Evolutionary conservation across 2,797 vertebrate genomes (phyloP).

Genomic region (Sebastes vulpes): DNA sequence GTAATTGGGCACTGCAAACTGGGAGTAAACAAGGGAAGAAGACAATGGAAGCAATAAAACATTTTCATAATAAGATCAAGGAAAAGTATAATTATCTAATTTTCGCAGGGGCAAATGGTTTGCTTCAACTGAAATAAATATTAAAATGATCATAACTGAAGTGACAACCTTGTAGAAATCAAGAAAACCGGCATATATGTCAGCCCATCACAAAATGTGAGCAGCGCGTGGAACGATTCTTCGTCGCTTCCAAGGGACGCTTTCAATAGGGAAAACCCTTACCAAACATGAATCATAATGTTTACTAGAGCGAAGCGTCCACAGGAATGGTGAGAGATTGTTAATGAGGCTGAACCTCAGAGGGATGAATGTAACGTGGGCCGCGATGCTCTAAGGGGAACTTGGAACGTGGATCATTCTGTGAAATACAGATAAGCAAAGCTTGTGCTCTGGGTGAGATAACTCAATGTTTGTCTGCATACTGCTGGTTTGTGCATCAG

Average conservation of each 20-base stretch:
- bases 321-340: conserved; percentile 29
- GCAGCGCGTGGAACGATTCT: background rate
- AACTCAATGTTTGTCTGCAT: conserved; percentile 46
- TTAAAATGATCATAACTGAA: background rate
- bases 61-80: background rate
- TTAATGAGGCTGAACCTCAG: conserved; percentile 49
- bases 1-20: background rate
- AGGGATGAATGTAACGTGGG: conserved; percentile 40
- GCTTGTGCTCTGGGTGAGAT: conserved; percentile 53
- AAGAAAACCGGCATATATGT: background rate
- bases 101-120: background rate
- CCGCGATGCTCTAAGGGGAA: conserved; percentile 46
- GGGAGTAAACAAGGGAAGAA: background rate
- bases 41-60: background rate
- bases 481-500: conserved; percentile 43
- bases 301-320: conserved; percentile 22
- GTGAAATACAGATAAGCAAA: conserved; percentile 66
- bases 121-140: background rate
- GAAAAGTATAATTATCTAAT: background rate
- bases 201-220: background rate
- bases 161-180: background rate
- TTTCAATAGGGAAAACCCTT: background rate
- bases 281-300: conserved; percentile 28
- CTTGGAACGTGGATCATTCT: conserved; percentile 54
- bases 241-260: background rate